A percentile compares a stretch with the other conserved stretches of the same genome.
These are phyloP conservation scores for Acanthisitta chloris DNA, from an alignment of 2,113 vertebrate species.

Conservation along the genomic window DNA sequence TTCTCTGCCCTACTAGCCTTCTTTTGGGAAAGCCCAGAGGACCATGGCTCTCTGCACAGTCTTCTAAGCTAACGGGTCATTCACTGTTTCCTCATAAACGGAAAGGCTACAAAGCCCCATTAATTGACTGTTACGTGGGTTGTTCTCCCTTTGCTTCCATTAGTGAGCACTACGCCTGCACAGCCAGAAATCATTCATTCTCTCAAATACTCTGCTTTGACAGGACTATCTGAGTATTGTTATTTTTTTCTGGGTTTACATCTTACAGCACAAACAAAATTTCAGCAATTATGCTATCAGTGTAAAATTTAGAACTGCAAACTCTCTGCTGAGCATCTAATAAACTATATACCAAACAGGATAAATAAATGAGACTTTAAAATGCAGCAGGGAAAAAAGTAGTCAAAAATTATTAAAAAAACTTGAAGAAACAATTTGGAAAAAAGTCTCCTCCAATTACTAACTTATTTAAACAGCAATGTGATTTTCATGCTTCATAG, in stretches of 20 bases:
- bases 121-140: background rate
- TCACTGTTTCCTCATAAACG: background rate
- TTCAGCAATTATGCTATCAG: background rate
- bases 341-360: background rate
- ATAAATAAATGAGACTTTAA: background rate
- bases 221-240: background rate
- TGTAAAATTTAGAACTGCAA: background rate
- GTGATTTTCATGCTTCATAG: background rate
- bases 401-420: background rate
- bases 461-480: background rate
- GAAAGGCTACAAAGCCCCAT: background rate
- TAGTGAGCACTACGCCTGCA: background rate
- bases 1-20: too few species aligned
- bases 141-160: background rate
- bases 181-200: background rate
- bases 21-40: background rate
- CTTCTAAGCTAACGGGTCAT: background rate
- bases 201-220: background rate
- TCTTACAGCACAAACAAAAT: background rate
- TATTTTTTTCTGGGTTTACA: background rate
- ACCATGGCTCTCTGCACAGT: background rate
- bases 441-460: background rate
- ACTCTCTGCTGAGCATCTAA: background rate
- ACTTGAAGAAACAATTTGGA: background rate
- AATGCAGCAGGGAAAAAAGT: background rate